Conservation (phyloP, 2,797 vertebrate genomes). For the Chaenodraco wilsoni region DNA sequence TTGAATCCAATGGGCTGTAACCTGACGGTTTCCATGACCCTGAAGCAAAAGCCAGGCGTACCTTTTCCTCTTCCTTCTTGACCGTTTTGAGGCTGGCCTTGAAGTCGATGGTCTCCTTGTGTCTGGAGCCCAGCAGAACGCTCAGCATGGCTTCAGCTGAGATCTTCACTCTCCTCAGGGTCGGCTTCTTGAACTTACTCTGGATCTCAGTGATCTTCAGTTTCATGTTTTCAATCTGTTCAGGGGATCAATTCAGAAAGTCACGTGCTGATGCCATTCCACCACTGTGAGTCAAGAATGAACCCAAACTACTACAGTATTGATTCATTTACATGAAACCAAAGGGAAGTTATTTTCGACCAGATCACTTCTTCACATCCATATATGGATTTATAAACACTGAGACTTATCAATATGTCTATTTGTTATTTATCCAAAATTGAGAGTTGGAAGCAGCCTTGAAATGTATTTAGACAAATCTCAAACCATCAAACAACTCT, state of each 20-base stretch:
- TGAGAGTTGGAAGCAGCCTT: background rate
- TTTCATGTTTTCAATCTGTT: constrained; percentile 71
- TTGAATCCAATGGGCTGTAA: background rate
- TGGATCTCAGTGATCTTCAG: constrained; percentile 81
- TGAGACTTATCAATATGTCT: background rate
- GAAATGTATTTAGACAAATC: too few species aligned
- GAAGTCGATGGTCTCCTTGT: constrained; percentile 83
- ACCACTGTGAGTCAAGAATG: background rate
- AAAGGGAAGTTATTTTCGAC: background rate
- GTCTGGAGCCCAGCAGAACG: constrained; percentile 79
- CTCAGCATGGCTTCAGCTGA: constrained; percentile 85
- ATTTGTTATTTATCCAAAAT: background rate
- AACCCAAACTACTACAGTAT: background rate
- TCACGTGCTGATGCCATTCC: background rate
- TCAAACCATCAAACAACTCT: background rate
- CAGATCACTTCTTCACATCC: background rate
- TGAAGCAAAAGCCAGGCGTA: constrained; percentile 12
- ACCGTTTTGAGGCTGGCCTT: constrained; percentile 85
- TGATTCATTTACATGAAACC: background rate
- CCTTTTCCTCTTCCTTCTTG: constrained; percentile 86
- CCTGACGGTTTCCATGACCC: background rate
- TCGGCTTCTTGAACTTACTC: constrained; percentile 84
- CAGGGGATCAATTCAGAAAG: background rate
- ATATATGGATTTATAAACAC: background rate
- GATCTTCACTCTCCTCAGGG: constrained; percentile 81